Conservation (phyloP, 1,140 invertebrate species). For the Musca domestica region DNA sequence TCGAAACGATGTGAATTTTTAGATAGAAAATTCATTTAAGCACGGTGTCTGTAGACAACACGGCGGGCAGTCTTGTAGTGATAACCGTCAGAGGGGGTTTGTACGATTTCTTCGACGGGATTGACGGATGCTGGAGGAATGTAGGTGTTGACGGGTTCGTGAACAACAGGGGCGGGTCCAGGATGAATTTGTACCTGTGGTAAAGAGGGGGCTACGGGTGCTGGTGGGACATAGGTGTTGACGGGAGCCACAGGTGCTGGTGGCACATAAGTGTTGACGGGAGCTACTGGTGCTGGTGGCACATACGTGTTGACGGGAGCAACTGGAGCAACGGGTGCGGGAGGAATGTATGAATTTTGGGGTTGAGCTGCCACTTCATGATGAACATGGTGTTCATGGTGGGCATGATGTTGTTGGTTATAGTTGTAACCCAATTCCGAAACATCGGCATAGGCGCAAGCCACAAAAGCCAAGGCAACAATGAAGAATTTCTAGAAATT, state of each 20-base stretch:
- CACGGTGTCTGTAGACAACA: slow-evolving; percentile 40
- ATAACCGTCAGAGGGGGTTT: slow-evolving; percentile 24
- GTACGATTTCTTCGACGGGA: slow-evolving; percentile 26
- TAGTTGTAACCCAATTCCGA: slow-evolving; percentile 23
- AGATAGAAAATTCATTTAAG: slow-evolving; percentile 25
- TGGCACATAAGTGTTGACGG: slow-evolving; percentile 27
- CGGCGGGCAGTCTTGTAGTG: slow-evolving; percentile 32
- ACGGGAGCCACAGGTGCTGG: slow-evolving; percentile 13
- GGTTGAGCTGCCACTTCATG: not conserved
- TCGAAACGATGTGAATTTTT: too few species aligned
- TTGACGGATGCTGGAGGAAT: slow-evolving; percentile 29
- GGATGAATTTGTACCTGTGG: too few species aligned
- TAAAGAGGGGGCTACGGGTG: slow-evolving; percentile 26
- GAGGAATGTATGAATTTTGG: too few species aligned
- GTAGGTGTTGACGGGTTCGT: slow-evolving; percentile 24
- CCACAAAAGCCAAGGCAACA: slow-evolving; percentile 18
- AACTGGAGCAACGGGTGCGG: slow-evolving; percentile 3
- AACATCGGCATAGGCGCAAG: slow-evolving; percentile 22
- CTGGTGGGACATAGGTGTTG: slow-evolving; percentile 17
- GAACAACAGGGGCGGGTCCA: too few species aligned
- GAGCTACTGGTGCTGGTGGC: not conserved
- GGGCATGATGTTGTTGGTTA: slow-evolving; percentile 8
- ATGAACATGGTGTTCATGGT: not conserved
- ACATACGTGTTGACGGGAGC: not conserved
- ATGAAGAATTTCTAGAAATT: slow-evolving; percentile 24